phyloP scores from a whole-genome alignment of 2,113 vertebrate species.

The Istiophorus platypterus region DNA sequence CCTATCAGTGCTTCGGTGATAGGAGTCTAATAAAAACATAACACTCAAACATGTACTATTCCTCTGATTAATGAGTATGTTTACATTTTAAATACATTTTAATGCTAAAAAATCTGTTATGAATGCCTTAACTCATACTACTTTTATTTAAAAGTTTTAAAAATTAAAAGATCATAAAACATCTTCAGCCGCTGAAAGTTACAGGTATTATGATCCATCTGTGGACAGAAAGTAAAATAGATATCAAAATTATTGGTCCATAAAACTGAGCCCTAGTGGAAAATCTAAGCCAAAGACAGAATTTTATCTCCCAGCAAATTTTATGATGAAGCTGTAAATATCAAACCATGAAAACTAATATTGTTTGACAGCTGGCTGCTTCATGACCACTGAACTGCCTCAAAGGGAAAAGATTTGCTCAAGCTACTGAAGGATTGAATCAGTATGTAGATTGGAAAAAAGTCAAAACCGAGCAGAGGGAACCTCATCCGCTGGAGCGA shows the following conservation, averaged over 20 bases:
- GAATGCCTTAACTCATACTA: neutral
- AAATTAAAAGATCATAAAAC: neutral
- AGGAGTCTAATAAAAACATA: neutral
- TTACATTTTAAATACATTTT: neutral
- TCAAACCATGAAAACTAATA: conserved; percentile 20
- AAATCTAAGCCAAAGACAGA: conserved; percentile 23
- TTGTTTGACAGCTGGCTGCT: conserved; percentile 9
- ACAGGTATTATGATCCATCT: neutral
- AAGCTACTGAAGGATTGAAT: neutral
- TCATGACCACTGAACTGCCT: conserved; percentile 3
- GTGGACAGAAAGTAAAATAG: neutral
- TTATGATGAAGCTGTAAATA: conserved; percentile 38
- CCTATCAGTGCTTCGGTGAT: neutral
- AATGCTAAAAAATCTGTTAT: neutral
- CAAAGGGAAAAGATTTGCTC: conserved; percentile 14
- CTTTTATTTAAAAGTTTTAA: neutral
- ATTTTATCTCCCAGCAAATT: conserved; percentile 14
- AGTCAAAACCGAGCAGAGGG: neutral
- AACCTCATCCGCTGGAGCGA: neutral
- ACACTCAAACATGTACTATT: neutral
- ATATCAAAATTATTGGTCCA: conserved; percentile 13
- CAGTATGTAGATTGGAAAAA: conserved; percentile 9
- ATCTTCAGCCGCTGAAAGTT: neutral
- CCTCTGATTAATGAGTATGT: neutral
- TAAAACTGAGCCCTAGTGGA: conserved; percentile 11